These are phyloP conservation scores for Danio kyathit DNA, from an alignment of 2,797 vertebrate species.

Conservation along the genomic window DNA sequence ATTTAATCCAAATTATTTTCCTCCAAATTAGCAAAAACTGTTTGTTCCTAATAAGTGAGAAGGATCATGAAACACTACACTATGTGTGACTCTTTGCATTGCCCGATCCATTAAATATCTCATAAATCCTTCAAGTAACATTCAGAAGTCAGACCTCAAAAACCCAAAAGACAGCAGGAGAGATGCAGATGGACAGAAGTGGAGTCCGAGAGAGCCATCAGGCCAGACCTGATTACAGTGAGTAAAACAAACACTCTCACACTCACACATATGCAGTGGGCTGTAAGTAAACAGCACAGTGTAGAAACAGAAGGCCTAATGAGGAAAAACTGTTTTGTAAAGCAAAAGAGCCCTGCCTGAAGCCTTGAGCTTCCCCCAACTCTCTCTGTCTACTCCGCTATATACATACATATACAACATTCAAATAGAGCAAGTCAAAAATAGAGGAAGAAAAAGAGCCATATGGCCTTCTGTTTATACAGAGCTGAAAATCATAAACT, in stretches of 20 bases:
- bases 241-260: slow-evolving; percentile 3
- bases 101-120: too few species aligned
- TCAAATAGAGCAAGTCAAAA: not conserved
- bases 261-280: slow-evolving; percentile 37
- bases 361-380: slow-evolving; percentile 28
- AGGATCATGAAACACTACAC: too few species aligned
- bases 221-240: slow-evolving; percentile 23
- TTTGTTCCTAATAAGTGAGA: too few species aligned
- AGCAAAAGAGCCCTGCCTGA: slow-evolving; percentile 34
- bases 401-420: not conserved
- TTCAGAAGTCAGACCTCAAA: not conserved
- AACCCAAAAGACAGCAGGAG: not conserved
- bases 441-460: not conserved
- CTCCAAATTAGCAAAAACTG: not conserved
- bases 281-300: slow-evolving; percentile 41
- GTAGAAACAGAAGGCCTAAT: slow-evolving; percentile 49
- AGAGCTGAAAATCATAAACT: not conserved
- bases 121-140: not conserved
- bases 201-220: slow-evolving; percentile 10
- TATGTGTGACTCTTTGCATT: too few species aligned
- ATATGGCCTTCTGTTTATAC: not conserved
- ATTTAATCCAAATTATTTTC: slow-evolving; percentile 12
- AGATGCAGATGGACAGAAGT: not conserved
- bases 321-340: slow-evolving; percentile 51
- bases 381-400: slow-evolving; percentile 4